Base-by-base conservation (phyloP, 2,113 vertebrate species). In the Ictalurus punctatus region DNA sequence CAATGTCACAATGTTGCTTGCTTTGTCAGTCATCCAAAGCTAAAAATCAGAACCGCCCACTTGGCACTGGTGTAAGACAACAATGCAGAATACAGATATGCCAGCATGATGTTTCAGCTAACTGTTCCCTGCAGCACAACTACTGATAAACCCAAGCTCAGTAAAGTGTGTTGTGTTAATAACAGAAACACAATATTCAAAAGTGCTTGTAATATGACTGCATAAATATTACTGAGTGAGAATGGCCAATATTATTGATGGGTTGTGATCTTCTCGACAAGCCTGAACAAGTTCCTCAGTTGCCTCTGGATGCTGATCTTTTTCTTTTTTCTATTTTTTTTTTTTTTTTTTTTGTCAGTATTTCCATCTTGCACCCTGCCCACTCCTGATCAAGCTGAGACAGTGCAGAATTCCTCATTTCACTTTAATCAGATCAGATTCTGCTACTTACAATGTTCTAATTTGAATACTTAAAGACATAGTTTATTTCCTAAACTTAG, bases 321-420 rank as follows among this genome's bases (percentile, higher is more conserved):
- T 9, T 4, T 73, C 2, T 79, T 56, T 23, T 1, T 73, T 6
- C n/a, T n/a, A n/a, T n/a, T n/a, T 73, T 6, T 79, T 56, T 23
- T 1, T 73, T 6, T n/a, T 6, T 74, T 2, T n/a, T 58, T 61
- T 44, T 87, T 37, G 34, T 7, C 21, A 74, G 7, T 25, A 54
- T 86, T 80, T 27, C 65, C 76, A 81, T 44, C 37, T 52, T 83
- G 80, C 44, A 48, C 52, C 79, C 82, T 73, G 63, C 74, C 89
- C 52, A 73, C 78, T 71, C 69, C 69, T 23, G 12, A 58, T 74
- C 52, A 44, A 83, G 85, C 88, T 90, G 69, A 82, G 81, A 73
- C 91, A 87, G 65, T 52, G 27, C 84, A 56, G 82, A 61, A 90
- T 91, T 91, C 89, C 65, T 89, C 79, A 81, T 88, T 80, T 81